Evolutionary conservation across 2,797 vertebrate genomes (phyloP), one percentile per base, ranked within the genome.

Genomic region (Bradypodion ventrale): DNA sequence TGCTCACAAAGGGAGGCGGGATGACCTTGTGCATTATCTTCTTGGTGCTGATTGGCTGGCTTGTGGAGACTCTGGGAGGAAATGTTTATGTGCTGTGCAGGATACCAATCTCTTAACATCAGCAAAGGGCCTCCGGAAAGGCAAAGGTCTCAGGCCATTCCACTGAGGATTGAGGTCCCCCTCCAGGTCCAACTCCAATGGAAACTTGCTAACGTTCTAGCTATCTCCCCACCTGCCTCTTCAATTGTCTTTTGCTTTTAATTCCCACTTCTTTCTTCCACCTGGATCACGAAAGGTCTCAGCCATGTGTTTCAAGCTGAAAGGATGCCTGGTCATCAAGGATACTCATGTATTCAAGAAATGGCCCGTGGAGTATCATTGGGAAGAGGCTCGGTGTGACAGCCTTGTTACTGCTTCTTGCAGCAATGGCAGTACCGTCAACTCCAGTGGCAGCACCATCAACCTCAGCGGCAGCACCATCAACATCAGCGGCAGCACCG

Each of bases 291-390:
- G 66, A 88, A 91, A 83, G 90, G 87, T 5, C 80, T 90, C 44
- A 63, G 85, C 40, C 88, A 93, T 2, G 86, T 94, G 83, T 92
- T 92, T 66, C 93, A 90, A 87, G 79, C 70, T 75, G n/a, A 16
- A 10, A 19, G 23, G 85, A 7, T 94, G 90, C 72, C 83, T 93
- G 82, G 87, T 69, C 0, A 95, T 96, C 70, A 94, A 92, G 87
- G 98, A 96, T 79, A 96, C 97, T 87, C 97, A 97, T 90, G 95
- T 97, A 91, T 98, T 98, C 92, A 95, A 93, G 2, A 82, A 92
- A 85, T 97, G 97, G 97, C 98, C 97, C 0, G 92, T 92, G 46
- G 97, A 97, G 94, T 98, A 98, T 92, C 96, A 91, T 84, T 97
- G 97, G 97, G 94, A 94, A 32, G 97, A 98, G 1, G 65, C 75